Evolutionary conservation across 2,888 invertebrate genomes (phyloP).

Genomic region (Magallana nippona): DNA sequence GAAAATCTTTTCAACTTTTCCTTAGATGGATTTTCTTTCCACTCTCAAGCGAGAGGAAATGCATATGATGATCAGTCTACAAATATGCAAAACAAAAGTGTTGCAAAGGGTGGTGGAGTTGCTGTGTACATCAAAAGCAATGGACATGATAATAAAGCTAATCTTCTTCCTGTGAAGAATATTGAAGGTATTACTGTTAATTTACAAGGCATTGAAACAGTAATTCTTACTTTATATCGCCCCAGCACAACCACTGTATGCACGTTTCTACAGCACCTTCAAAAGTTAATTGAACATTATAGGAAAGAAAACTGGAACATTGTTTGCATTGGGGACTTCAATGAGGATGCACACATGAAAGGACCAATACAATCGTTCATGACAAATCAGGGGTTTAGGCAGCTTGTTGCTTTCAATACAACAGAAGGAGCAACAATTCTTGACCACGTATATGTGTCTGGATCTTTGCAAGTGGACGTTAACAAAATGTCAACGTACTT

Average conservation of each 20-base stretch:
- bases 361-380: not conserved
- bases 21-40: no score
- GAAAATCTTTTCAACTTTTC: no score
- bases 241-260: not conserved
- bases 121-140: not conserved
- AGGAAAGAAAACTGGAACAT: constrained; percentile 8
- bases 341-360: not conserved
- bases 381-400: constrained; percentile 18
- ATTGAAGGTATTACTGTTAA: not conserved
- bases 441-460: constrained; percentile 38
- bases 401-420: constrained; percentile 21
- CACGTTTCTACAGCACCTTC: not conserved
- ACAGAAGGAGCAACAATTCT: constrained; percentile 37
- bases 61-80: not conserved
- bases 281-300: not conserved
- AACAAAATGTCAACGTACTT: constrained; percentile 9
- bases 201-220: not conserved
- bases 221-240: not conserved
- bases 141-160: not conserved
- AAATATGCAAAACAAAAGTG: not conserved
- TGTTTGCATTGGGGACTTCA: constrained; percentile 36
- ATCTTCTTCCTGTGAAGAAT: not conserved
- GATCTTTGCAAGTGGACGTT: not conserved
- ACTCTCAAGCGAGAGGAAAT: not conserved
- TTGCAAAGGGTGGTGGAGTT: not conserved